Evolutionary conservation across 2,113 vertebrate genomes (phyloP).

Genomic region (Copsychus sechellarum): DNA sequence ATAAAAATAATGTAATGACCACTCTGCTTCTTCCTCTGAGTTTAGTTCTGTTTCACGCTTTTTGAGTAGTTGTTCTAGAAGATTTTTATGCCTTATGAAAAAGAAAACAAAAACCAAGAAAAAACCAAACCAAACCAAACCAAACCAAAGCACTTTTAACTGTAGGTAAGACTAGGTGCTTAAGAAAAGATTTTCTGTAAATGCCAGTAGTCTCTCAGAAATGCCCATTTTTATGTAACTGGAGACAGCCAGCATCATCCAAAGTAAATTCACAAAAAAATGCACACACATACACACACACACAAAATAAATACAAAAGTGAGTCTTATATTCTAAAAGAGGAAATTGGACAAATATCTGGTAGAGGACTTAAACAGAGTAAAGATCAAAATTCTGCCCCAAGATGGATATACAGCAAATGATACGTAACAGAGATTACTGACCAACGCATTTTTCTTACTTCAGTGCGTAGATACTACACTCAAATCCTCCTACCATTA

Average conservation of each 20-base stretch:
- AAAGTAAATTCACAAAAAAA: background rate
- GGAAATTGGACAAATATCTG: background rate
- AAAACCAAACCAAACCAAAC: background rate
- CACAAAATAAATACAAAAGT: background rate
- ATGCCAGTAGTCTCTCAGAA: background rate
- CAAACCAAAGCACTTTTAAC: background rate
- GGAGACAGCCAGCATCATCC: background rate
- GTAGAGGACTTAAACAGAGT: background rate
- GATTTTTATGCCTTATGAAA: background rate
- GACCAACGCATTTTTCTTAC: background rate
- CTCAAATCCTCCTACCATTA: background rate
- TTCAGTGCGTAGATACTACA: background rate
- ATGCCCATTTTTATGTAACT: background rate
- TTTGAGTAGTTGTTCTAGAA: background rate
- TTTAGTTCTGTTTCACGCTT: background rate
- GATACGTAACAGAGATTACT: background rate
- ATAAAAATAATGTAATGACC: background rate
- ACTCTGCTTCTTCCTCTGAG: background rate
- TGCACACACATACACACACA: no score
- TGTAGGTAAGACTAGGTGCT: background rate
- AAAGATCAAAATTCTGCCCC: background rate
- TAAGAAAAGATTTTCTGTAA: background rate
- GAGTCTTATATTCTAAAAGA: background rate
- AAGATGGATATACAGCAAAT: background rate
- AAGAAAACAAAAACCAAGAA: background rate